Conservation (phyloP, 2,113 vertebrate genomes). For the Trochalopteron elliotii region DNA sequence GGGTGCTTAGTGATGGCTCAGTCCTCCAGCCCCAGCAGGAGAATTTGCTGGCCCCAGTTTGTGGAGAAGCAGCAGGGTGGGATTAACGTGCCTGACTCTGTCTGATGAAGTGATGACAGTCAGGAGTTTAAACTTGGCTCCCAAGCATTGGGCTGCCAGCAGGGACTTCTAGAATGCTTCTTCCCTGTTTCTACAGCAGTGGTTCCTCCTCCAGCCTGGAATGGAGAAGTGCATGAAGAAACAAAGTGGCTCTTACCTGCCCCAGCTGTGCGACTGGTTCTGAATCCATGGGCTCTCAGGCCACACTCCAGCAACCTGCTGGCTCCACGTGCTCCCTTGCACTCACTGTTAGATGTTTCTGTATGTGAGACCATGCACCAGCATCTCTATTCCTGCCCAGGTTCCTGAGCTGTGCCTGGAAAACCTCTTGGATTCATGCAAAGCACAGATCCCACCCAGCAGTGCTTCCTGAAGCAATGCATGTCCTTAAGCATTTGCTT, state of each 20-base stretch:
- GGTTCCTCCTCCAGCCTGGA: not conserved
- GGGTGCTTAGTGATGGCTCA: not conserved
- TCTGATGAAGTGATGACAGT: not conserved
- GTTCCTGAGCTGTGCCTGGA: not conserved
- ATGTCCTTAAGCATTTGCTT: not conserved
- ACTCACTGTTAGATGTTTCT: accelerated
- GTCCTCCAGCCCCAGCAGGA: not conserved
- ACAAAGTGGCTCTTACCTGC: not conserved
- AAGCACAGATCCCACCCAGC: not conserved
- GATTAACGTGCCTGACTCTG: not conserved
- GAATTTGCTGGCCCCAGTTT: not conserved
- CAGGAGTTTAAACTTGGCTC: not conserved
- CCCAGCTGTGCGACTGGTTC: not conserved
- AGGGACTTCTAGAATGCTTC: not conserved
- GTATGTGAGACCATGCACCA: not conserved
- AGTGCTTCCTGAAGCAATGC: not conserved
- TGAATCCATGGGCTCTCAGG: not conserved
- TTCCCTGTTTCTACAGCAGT: not conserved
- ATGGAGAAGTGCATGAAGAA: not conserved
- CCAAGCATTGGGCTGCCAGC: not conserved
- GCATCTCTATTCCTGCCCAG: not conserved
- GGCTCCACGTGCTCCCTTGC: accelerated
- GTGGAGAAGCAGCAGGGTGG: not conserved
- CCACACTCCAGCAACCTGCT: not conserved
- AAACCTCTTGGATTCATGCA: not conserved